These are phyloP conservation scores for Campylomormyrus tamandua DNA, from an alignment of 2,113 vertebrate genomes.

Conservation along the genomic window DNA sequence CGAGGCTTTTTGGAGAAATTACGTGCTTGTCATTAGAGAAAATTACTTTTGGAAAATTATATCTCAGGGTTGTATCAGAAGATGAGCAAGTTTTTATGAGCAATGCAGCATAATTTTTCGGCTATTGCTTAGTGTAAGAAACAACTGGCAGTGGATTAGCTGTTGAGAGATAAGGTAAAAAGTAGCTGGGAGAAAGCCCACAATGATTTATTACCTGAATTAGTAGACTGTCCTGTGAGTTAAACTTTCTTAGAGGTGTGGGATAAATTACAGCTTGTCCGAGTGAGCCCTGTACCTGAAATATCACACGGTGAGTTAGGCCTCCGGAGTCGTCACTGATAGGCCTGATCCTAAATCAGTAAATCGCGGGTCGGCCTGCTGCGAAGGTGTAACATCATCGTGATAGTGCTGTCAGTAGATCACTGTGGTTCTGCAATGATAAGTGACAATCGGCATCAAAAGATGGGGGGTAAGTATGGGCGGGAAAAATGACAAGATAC, in stretches of 20 bases:
- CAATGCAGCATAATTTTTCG: neutral
- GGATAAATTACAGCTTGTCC: constrained; percentile 21
- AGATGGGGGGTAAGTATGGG: neutral
- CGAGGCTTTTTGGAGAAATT: neutral
- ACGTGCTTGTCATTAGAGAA: neutral
- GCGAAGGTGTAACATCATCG: neutral
- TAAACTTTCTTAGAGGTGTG: constrained; percentile 18
- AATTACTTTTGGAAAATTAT: neutral
- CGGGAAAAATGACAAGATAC: neutral
- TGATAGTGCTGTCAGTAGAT: neutral
- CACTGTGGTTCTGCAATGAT: neutral
- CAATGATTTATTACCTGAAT: constrained; percentile 28
- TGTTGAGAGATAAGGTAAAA: constrained; percentile 11
- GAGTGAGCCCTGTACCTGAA: constrained; percentile 14
- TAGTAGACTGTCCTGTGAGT: constrained; percentile 24
- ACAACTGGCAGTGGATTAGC: neutral
- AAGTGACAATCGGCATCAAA: neutral
- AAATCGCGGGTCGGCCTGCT: neutral
- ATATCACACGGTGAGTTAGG: constrained; percentile 22
- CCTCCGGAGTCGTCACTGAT: neutral
- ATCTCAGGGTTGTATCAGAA: constrained; percentile 2
- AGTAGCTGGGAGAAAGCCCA: constrained; percentile 9
- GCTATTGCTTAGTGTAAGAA: neutral
- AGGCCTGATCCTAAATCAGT: neutral
- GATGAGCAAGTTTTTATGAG: neutral